Percentiles rank a stretch among this genome's conserved stretches.
These are phyloP conservation scores for Pseudobourletiella spinata DNA, from an alignment of 1,140 invertebrate genomes.

Conservation along the genomic window DNA sequence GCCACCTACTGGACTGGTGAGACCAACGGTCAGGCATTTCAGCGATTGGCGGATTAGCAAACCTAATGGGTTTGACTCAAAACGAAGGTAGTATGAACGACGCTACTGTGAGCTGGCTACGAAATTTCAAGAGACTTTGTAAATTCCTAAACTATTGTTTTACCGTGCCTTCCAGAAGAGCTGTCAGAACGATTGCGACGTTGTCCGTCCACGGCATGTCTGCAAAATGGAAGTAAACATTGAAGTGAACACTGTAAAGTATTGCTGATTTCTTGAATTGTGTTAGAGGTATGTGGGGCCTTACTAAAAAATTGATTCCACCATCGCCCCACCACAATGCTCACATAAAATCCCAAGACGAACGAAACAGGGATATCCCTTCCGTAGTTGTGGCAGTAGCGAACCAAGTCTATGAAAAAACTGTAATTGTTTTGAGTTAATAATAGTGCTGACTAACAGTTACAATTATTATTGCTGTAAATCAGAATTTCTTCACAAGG, in stretches of 20 bases:
- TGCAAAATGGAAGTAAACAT: background rate
- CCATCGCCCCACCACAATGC: slow-evolving; percentile 85
- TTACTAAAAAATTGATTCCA: slow-evolving; percentile 66
- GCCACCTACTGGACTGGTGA: too few relatives aligned
- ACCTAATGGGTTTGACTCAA: too few relatives aligned
- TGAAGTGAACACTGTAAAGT: background rate
- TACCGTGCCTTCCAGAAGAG: background rate
- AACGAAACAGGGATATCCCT: slow-evolving; percentile 73
- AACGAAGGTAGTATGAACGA: too few relatives aligned
- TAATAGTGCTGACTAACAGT: background rate
- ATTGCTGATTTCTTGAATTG: background rate
- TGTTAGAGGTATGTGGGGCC: background rate
- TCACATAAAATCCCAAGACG: slow-evolving; percentile 84
- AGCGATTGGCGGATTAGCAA: too few relatives aligned
- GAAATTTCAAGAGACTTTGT: too few relatives aligned
- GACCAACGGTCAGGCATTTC: too few relatives aligned
- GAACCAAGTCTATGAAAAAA: background rate
- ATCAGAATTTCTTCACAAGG: background rate
- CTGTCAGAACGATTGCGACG: background rate
- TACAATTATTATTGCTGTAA: background rate
- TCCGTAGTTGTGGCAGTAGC: slow-evolving; percentile 65
- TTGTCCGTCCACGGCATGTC: background rate
- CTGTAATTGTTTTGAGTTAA: background rate
- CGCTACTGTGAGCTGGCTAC: too few relatives aligned
- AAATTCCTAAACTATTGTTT: too few relatives aligned